Percentiles rank a stretch among this genome's conserved stretches.
These are phyloP conservation scores for Tenthredo amoena DNA, from an alignment of 2,888 invertebrate species.

Conservation along the genomic window DNA sequence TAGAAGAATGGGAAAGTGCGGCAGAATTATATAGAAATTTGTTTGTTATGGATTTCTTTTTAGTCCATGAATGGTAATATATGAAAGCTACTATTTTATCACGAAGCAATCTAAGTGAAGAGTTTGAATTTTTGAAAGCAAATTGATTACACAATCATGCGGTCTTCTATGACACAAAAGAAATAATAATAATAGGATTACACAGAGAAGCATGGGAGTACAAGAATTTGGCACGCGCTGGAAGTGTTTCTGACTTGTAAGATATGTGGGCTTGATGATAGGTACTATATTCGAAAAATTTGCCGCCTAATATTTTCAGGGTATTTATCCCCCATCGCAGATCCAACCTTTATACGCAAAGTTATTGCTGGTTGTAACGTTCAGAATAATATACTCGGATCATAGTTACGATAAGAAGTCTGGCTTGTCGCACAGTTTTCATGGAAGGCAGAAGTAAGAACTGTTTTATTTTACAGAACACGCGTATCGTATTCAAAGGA, in stretches of 20 bases:
- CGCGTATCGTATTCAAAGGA: not conserved
- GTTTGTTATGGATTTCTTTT: not conserved
- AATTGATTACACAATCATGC: slow-evolving; percentile 8
- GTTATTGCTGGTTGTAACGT: slow-evolving; percentile 31
- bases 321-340: not conserved
- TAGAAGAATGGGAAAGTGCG: not conserved
- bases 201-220: slow-evolving; percentile 32
- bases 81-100: slow-evolving; percentile 2
- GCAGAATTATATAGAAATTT: not conserved
- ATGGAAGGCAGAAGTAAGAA: slow-evolving; percentile 41
- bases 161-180: slow-evolving; percentile 11
- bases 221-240: slow-evolving; percentile 65
- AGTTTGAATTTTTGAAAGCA: not conserved
- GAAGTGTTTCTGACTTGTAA: slow-evolving; percentile 60
- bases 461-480: slow-evolving; percentile 25
- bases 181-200: not conserved
- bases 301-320: not conserved
- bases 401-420: slow-evolving; percentile 7
- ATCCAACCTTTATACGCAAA: slow-evolving; percentile 14
- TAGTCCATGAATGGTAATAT: not conserved
- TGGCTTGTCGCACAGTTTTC: slow-evolving; percentile 1
- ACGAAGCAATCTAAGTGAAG: not conserved
- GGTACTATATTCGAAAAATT: not conserved
- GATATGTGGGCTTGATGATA: slow-evolving; percentile 59
- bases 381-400: slow-evolving; percentile 26